Evolutionary conservation across 2,113 vertebrate genomes (phyloP).

Genomic region (Heloderma charlesbogerti): DNA sequence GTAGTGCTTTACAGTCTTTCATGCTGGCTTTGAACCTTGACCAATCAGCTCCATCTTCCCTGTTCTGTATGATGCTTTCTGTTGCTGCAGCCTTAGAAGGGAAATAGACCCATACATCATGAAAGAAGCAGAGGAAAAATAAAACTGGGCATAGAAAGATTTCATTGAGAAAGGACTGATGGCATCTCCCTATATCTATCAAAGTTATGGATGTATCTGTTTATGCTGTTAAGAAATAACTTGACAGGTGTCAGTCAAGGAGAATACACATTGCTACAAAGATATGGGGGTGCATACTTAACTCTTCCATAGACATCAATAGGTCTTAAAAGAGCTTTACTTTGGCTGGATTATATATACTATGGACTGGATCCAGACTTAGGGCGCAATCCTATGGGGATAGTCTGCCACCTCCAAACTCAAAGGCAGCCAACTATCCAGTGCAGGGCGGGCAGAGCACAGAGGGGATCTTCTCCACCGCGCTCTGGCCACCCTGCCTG

Average conservation of each 20-base stretch:
- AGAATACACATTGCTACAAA: background rate
- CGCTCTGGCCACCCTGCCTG: too few species aligned
- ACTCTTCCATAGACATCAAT: background rate
- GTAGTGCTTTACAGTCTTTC: slow-evolving; percentile 10
- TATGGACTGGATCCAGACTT: too few species aligned
- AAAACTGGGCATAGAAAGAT: background rate
- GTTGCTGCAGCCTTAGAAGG: background rate
- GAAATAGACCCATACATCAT: background rate
- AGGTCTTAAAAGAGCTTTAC: background rate
- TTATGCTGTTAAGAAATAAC: background rate
- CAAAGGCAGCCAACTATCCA: too few species aligned
- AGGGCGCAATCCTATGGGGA: too few species aligned
- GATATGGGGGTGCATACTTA: background rate
- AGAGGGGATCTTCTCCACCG: too few species aligned
- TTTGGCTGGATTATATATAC: background rate
- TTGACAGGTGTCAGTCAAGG: background rate
- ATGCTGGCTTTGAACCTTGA: background rate
- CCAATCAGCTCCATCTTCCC: background rate
- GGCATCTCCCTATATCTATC: background rate
- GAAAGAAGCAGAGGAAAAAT: background rate
- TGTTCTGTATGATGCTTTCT: background rate
- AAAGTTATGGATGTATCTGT: background rate
- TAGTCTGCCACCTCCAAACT: too few species aligned
- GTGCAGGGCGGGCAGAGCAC: too few species aligned
- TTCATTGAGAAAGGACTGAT: background rate